These are phyloP conservation scores for Rhineura floridana DNA, from an alignment of 2,113 vertebrate genomes.

Conservation along the genomic window DNA sequence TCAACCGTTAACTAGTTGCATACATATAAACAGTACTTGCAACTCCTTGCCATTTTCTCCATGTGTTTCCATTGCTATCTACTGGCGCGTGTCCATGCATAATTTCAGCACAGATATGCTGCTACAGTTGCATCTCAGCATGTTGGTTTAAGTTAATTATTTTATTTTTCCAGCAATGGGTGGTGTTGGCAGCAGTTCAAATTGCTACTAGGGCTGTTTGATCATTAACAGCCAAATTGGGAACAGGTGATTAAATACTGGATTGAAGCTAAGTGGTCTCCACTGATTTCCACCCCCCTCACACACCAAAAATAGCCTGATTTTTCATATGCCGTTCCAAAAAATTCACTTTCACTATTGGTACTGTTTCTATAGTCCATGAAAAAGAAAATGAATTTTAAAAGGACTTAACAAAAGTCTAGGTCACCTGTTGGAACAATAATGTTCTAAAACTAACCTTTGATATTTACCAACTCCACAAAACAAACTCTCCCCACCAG, in stretches of 20 bases:
- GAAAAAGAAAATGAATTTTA: background rate
- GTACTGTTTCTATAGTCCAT: background rate
- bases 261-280: background rate
- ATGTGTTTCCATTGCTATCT: background rate
- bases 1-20: background rate
- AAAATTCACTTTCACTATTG: background rate
- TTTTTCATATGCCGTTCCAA: background rate
- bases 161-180: conserved; percentile 22
- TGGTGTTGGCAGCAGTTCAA: conserved; percentile 6
- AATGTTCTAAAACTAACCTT: conserved; percentile 6
- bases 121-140: conserved; percentile 6
- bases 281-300: too few relatives aligned
- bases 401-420: background rate
- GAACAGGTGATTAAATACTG: conserved; percentile 16
- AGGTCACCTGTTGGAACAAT: background rate
- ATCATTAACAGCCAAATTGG: conserved; percentile 15
- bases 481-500: background rate
- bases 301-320: background rate
- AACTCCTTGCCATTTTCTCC: background rate
- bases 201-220: conserved; percentile 9
- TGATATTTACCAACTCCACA: background rate
- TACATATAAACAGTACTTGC: background rate
- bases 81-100: background rate
- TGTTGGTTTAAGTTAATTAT: conserved; percentile 22
- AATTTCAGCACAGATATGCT: conserved; percentile 9